Conservation (phyloP, 2,888 invertebrate species). For the Caprella mutica region DNA sequence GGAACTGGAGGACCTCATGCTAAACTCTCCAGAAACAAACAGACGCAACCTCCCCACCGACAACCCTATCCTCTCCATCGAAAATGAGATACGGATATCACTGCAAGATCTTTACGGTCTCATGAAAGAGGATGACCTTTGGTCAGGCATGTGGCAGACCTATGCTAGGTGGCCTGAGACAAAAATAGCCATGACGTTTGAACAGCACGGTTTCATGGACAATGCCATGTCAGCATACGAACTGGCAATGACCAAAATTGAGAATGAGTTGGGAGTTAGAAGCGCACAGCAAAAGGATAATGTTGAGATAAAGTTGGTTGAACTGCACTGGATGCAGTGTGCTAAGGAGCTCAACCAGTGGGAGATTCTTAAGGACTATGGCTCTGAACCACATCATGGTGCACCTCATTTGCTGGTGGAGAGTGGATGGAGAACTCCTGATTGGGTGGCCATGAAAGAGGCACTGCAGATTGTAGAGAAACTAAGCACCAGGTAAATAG, state of each 20-base stretch:
- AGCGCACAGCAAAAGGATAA: slow-evolving; percentile 64
- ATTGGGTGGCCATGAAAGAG: slow-evolving; percentile 90
- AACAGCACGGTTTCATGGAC: slow-evolving; percentile 93
- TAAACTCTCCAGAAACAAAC: slow-evolving; percentile 81
- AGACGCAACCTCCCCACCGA: neutral
- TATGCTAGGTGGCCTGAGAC: slow-evolving; percentile 86
- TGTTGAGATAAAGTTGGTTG: slow-evolving; percentile 53
- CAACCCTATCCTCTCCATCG: slow-evolving; percentile 29
- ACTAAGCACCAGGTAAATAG: slow-evolving; percentile 76
- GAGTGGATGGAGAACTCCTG: slow-evolving; percentile 86
- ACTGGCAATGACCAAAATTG: slow-evolving; percentile 71
- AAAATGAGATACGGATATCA: slow-evolving; percentile 39
- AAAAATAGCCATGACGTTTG: slow-evolving; percentile 52
- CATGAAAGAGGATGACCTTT: slow-evolving; percentile 89
- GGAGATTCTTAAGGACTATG: slow-evolving; percentile 83
- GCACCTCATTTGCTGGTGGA: slow-evolving; percentile 82
- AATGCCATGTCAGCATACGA: slow-evolving; percentile 83
- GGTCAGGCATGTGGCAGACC: slow-evolving; percentile 90
- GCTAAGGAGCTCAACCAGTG: slow-evolving; percentile 94
- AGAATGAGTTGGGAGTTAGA: slow-evolving; percentile 64
- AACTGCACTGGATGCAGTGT: slow-evolving; percentile 70
- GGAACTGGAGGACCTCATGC: slow-evolving; percentile 67
- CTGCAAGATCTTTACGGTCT: slow-evolving; percentile 84
- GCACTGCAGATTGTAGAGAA: slow-evolving; percentile 81
- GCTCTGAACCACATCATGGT: slow-evolving; percentile 51